Conservation (phyloP, 2,888 invertebrate genomes). For the Napeogenes sylphis region DNA sequence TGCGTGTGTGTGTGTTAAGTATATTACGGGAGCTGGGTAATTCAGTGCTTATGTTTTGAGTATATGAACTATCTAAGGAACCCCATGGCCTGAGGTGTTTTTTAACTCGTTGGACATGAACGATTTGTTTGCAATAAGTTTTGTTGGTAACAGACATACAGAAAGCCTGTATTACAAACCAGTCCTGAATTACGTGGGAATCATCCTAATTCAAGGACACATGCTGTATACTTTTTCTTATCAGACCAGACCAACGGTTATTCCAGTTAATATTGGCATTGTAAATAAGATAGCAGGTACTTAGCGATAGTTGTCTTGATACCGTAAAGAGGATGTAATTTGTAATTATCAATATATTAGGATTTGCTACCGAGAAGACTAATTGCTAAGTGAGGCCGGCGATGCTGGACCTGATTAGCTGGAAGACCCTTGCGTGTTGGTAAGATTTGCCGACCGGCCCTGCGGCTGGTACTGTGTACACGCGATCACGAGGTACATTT, state of each 20-base stretch:
- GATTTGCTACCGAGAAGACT: constrained; percentile 62
- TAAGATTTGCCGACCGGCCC: constrained; percentile 52
- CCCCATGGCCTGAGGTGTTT: not conserved
- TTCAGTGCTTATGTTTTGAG: too few species aligned
- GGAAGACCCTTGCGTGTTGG: constrained; percentile 64
- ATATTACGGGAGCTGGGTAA: too few species aligned
- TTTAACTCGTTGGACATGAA: constrained; percentile 8
- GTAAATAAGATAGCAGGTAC: too few species aligned
- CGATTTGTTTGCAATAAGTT: constrained; percentile 50
- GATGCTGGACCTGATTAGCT: constrained; percentile 64
- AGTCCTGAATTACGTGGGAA: constrained; percentile 46
- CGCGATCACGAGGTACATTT: constrained; percentile 54
- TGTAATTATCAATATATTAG: constrained; percentile 35
- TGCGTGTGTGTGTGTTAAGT: too few species aligned
- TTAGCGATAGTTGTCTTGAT: not conserved
- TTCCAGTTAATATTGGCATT: not conserved
- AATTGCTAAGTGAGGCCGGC: constrained; percentile 60
- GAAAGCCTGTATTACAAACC: constrained; percentile 10
- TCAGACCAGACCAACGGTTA: constrained; percentile 13
- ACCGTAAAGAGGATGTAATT: constrained; percentile 13
- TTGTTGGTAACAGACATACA: constrained; percentile 43
- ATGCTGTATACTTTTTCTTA: constrained; percentile 29
- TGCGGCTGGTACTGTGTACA: constrained; percentile 37
- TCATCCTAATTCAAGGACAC: constrained; percentile 60
- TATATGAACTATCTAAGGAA: too few species aligned